Evolutionary conservation across 2,113 vertebrate genomes (phyloP), one percentile per base, ranked within the genome.

Genomic region (Chinchilla lanigera): DNA sequence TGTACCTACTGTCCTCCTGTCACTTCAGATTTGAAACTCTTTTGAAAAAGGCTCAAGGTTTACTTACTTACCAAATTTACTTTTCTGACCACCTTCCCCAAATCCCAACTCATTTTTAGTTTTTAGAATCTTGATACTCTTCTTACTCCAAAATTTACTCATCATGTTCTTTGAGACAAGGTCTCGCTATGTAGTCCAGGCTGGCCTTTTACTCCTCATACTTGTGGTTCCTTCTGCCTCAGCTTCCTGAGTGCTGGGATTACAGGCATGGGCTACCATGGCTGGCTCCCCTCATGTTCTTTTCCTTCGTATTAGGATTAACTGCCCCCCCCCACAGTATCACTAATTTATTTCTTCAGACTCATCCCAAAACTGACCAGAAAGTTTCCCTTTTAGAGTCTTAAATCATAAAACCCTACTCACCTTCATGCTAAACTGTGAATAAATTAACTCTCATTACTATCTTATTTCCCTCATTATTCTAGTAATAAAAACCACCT

Each of bases 381-480:
- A 83, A 83, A 87, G 10, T 63, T 81, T 94, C 47, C 56, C 22
- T 80, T 78, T 61, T 26, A 60, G 20, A 69, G 41, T 78, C 26
- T 69, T 93, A 86, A 86, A 75, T 94, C 41, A 80, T 63, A 93
- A 89, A 61, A 89, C n/a, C 19, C 20, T 93, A 52, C 86, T 93
- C 67, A 94, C 16, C 24, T 94, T 82, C 56, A 93, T 24, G n/a
- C 38, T 41, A 92, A 93, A 14, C 7, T 30, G 65, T 56, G 35
- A 93, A 86, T 94, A 60, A 92, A 71, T 35, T 89, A 95, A 82
- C 60, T 89, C 89, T 91, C 92, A 83, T 73, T 38, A 91, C 22
- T 86, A 41, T 80, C 58, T 83, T 92, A 88, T 63, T 75, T 92
- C 69, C 80, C 26, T 93, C 47, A 61, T 67, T 54, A 61, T 84